Evolutionary conservation across 2,113 vertebrate genomes (phyloP), one percentile per base, ranked within the genome.

Genomic region (Pelecanoides urinatrix): DNA sequence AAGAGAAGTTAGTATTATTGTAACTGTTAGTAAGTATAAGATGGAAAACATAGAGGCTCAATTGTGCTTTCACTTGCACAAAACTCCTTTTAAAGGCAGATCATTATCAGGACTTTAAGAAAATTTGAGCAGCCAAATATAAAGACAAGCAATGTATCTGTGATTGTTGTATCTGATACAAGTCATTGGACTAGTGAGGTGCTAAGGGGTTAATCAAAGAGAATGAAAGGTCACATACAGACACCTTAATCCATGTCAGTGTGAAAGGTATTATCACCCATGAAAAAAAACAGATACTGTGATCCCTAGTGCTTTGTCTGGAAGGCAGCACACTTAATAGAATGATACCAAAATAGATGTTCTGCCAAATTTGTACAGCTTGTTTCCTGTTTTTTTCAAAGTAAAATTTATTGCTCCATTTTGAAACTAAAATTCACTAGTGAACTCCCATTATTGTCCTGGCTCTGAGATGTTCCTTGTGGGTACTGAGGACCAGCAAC

Each of bases 261-360:
- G 49, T 88, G 79, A 62, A 75, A 89, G 67, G n/a, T 74, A 59
- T 91, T 94, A 94, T 55, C 58, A 81, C 34, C n/a, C 89, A 65
- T 11, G 47, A 52, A 67, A 92, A 88, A 75, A 92, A 47, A 1
- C 20, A 79, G 77, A 63, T 55, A 74, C 49, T 78, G 61, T 75
- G 70, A 80, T 84, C 61, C 83, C 68, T 55, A 67, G 32, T 17
- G 47, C 76, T 95, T 92, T 85, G 70, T 89, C 93, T 96, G 81
- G 61, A 82, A 89, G 77, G 77, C 21, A 5, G 80, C 36, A 68
- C 19, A 20, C 40, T 87, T 87, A 81, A 84, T n/a, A 89, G 80
- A 96, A 75, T 20, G 34, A 94, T 74, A 83, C 52, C 56, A 92
- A 91, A 96, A 94, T 22, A 94, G 80, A 90, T 85, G 77, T 89